Conservation (phyloP, 2,888 invertebrate species). For the Agrochola lychnidis region DNA sequence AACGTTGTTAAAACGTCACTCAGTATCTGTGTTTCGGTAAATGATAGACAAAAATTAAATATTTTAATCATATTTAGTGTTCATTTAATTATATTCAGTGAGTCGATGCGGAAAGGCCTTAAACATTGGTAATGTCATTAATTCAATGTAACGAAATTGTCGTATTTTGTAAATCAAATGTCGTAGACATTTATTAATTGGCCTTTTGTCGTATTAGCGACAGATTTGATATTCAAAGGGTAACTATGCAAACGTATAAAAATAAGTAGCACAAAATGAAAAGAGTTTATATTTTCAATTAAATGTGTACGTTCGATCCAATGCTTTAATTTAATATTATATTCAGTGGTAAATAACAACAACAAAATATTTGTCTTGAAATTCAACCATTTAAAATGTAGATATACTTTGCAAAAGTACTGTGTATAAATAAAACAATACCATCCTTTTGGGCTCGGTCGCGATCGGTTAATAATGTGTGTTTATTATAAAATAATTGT, state of each 20-base stretch:
- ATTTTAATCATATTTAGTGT: slow-evolving; percentile 14
- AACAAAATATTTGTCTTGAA: background rate
- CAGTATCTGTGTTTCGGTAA: background rate
- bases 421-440: background rate
- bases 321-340: slow-evolving; percentile 24
- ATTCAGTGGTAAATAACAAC: slow-evolving; percentile 4
- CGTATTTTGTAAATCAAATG: slow-evolving; percentile 30
- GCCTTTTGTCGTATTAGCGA: background rate
- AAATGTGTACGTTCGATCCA: slow-evolving; percentile 33
- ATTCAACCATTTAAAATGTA: background rate
- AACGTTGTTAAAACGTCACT: background rate
- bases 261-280: slow-evolving; percentile 28
- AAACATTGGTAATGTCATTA: background rate
- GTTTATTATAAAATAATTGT: background rate
- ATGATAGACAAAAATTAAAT: background rate
- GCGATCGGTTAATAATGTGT: background rate
- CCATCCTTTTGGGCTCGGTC: background rate
- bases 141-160: slow-evolving; percentile 2
- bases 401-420: background rate
- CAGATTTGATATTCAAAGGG: slow-evolving; percentile 16
- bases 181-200: slow-evolving; percentile 22
- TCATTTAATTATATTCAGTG: slow-evolving; percentile 26
- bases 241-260: background rate
- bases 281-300: slow-evolving; percentile 39
- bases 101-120: background rate